Evolutionary conservation across 2,888 invertebrate genomes (phyloP), one percentile per base, ranked within the genome.

Genomic region (Chalcis sispes): DNA sequence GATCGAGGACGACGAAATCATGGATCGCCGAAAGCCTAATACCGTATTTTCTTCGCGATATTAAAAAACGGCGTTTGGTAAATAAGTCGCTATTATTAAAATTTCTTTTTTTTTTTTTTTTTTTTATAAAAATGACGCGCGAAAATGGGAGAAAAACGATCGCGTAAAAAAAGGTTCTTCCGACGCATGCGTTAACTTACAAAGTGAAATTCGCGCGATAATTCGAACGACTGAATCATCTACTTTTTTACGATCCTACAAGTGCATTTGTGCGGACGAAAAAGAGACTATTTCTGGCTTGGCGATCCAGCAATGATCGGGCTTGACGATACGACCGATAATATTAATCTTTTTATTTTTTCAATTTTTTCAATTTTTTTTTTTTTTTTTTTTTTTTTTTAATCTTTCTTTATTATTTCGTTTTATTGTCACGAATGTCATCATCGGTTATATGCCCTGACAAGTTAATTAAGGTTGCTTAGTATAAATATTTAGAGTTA

Each of bases 371-470:
- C n/a, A n/a, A n/a, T 64, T 50, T n/a, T 50, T 46, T 10, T 29
- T 52, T 65, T 61, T 62, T 20, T 36, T 46, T 46, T 46, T 8
- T 46, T 36, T 36, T 48, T 62, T 58, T 59, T 18, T 32, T 56
- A 13, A 13, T 20, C n/a, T n/a, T n/a, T n/a, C n/a, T 29, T 59
- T 69, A 36, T 42, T 56, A 58, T 69, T 59, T 48, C n/a, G 29
- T 56, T 67, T 77, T 77, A 77, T 77, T 77, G 77, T 77, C 77
- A 69, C 59, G 70, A 75, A 65, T 64, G 56, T 81, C 80, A 50
- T 59, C 71, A 72, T 67, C 54, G 78, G 79, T 81, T 25, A 46
- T 76, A 82, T 80, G 82, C 80, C 81, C 80, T 79, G 80, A 83
- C 62, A 64, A 36, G 36, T 72, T 40, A 72, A 75, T 69, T 20